Percentiles rank a stretch among this genome's conserved stretches.
Conservation (phyloP, 2,113 vertebrate genomes). For the Thunnus thynnus region DNA sequence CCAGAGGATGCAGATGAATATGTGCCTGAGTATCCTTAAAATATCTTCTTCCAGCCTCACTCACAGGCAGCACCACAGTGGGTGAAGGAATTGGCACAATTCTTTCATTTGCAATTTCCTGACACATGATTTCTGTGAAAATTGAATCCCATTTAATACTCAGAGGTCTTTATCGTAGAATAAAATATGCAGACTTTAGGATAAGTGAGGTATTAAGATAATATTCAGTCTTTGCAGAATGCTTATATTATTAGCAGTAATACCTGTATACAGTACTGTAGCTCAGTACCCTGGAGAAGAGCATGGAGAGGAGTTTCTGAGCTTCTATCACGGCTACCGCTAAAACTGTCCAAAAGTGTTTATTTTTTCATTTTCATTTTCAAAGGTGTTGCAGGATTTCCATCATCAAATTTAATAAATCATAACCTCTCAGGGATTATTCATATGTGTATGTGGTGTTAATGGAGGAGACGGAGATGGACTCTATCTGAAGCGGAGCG, state of each 20-base stretch:
- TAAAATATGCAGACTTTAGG: conserved; percentile 41
- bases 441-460: conserved; percentile 61
- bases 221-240: conserved; percentile 24
- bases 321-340: conserved; percentile 35
- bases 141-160: conserved; percentile 42
- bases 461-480: conserved; percentile 73
- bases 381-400: conserved; percentile 68
- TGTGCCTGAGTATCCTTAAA: conserved; percentile 50
- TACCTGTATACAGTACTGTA: neutral
- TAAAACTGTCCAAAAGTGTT: conserved; percentile 63
- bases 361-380: conserved; percentile 69
- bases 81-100: conserved; percentile 32
- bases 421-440: conserved; percentile 67
- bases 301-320: conserved; percentile 33
- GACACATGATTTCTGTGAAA: conserved; percentile 45
- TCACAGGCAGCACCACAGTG: conserved; percentile 30
- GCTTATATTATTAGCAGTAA: conserved; percentile 4
- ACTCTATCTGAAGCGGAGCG: conserved; percentile 33
- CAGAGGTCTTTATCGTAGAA: conserved; percentile 21
- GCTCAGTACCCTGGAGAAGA: neutral
- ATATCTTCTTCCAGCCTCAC: conserved; percentile 18
- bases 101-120: conserved; percentile 58
- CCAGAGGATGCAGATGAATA: conserved; percentile 40
- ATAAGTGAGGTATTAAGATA: conserved; percentile 34
- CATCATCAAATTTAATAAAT: conserved; percentile 75